Evolutionary conservation across 2,888 invertebrate species (phyloP), one percentile per base, ranked within the genome.

Genomic region (Orchestes rusci): DNA sequence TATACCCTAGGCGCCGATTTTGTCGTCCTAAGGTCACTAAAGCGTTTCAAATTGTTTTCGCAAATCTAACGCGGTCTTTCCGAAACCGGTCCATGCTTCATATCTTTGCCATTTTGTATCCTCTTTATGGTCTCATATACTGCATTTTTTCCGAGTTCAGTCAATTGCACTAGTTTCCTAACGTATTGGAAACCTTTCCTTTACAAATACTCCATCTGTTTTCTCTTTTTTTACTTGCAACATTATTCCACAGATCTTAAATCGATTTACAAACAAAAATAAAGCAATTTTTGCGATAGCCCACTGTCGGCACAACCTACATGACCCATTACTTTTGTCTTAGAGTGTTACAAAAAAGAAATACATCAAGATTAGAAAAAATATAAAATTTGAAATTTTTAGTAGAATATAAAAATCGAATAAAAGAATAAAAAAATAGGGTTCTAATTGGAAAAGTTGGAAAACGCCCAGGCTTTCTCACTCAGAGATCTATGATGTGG

Each of bases 101-200:
- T 33, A 31, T 39, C 31, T 39, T 5, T 39, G 31, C 39, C 39
- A 39, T 34, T 20, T 39, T 37, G 33, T 41, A 41, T 41, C 23
- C 27, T 41, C 5, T 31, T 39, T 8, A 39, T 31, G 27, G 29
- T 38, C 29, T 38, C 28, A 38, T 38, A 28, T 7, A 37, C 28
- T 30, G 31, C 39, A 34, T 31, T 32, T 32, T 39, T 32, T 39
- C 16, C 16, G 7, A 32, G 16, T 32, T 19, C 17, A 30, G 4
- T 32, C 19, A 38, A 32, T 41, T 33, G 30, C 39, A 39, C 19
- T 31, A 39, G 16, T 31, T 31, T 31, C 28, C 19, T 8, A 33
- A 33, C 12, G 12, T 31, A 31, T 16, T 10, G 2, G 18, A 39
- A n/a, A 39, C 20, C 40, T 18, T 39, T 39, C 32, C 20, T 32